Conservation (phyloP, 2,888 invertebrate species). For the Antheraea assamensis region DNA sequence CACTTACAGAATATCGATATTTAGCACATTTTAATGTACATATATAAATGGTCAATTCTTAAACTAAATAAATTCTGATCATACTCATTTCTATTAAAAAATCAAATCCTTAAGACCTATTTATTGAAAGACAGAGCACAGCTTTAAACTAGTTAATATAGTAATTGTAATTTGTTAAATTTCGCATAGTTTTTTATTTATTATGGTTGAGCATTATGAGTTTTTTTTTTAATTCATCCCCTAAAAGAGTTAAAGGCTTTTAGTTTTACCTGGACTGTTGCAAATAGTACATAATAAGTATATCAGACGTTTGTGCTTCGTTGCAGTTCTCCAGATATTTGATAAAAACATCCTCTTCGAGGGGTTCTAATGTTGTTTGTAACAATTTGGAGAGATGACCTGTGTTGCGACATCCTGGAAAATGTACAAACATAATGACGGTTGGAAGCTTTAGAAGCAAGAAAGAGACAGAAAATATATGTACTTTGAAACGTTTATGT, state of each 20-base stretch:
- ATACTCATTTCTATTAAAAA: too few relatives aligned
- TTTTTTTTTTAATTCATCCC: too few relatives aligned
- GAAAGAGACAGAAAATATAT: neutral
- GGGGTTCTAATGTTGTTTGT: constrained; percentile 82
- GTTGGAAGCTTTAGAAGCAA: neutral
- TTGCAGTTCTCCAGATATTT: constrained; percentile 83
- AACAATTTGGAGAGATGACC: constrained; percentile 83
- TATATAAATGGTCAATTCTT: too few relatives aligned
- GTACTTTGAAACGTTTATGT: neutral
- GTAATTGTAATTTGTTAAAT: neutral
- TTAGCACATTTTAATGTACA: neutral
- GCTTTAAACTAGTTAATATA: too few relatives aligned
- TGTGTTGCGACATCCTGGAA: constrained; percentile 78
- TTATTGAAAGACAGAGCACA: too few relatives aligned
- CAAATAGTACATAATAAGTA: constrained; percentile 87
- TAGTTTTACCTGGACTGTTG: constrained; percentile 75
- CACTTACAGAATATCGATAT: neutral
- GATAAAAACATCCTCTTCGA: constrained; percentile 87
- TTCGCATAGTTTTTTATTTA: neutral
- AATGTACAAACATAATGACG: neutral
- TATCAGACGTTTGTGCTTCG: constrained; percentile 84
- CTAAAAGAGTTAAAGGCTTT: neutral
- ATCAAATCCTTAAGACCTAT: neutral
- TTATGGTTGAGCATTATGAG: too few relatives aligned
- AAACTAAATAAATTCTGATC: too few relatives aligned